Conservation (phyloP, 2,797 vertebrate species). For the Myotis planiceps region DNA sequence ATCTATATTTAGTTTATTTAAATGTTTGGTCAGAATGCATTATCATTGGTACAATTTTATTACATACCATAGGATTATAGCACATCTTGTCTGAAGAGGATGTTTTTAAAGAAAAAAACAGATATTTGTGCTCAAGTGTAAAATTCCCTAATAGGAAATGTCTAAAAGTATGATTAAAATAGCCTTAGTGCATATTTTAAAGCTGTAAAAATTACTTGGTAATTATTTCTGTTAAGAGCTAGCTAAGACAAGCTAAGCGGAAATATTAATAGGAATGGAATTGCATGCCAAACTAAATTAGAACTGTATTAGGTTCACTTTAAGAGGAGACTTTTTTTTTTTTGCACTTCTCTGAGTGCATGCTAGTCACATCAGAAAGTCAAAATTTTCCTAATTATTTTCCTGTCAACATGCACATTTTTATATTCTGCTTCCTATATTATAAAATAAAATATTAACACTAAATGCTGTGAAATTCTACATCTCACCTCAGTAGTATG, state of each 20-base stretch:
- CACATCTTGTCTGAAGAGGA: neutral
- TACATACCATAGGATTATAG: neutral
- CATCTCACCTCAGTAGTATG: neutral
- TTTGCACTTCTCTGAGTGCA: neutral
- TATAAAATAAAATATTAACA: neutral
- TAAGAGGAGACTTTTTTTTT: neutral
- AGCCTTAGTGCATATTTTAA: neutral
- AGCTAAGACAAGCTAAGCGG: neutral
- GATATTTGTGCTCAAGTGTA: neutral
- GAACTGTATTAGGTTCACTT: neutral
- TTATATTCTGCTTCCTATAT: neutral
- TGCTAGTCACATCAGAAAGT: neutral
- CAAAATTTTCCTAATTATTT: neutral
- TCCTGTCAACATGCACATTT: neutral
- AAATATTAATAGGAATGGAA: neutral
- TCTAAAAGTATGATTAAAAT: neutral
- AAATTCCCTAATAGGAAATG: conserved; percentile 11
- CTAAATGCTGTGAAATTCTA: neutral
- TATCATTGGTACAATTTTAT: neutral
- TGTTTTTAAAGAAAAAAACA: neutral
- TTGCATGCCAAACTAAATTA: neutral
- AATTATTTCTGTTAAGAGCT: conserved; percentile 15
- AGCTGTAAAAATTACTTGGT: neutral
- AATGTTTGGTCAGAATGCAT: neutral
- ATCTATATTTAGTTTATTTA: neutral